These are phyloP conservation scores for Aptenodytes forsteri DNA, from an alignment of 2,113 vertebrate species.

Conservation along the genomic window DNA sequence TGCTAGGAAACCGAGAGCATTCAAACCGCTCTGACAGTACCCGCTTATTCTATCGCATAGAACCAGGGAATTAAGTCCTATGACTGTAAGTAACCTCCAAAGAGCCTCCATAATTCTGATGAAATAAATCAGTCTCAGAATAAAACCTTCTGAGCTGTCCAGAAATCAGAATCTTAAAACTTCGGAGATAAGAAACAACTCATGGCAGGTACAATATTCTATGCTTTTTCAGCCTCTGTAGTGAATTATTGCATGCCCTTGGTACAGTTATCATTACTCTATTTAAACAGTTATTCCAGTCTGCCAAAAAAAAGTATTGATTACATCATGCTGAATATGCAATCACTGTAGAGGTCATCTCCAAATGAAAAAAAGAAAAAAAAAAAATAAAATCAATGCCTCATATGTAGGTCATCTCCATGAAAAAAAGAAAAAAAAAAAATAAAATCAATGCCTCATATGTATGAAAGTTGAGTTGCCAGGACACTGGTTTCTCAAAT, in stretches of 20 bases:
- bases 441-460: no score
- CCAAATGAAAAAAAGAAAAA: neutral
- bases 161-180: neutral
- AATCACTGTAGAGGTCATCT: conserved; percentile 15
- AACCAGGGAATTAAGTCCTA: neutral
- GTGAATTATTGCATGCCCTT: neutral
- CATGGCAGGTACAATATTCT: neutral
- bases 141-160: neutral
- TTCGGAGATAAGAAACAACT: neutral
- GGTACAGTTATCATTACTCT: neutral
- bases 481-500: no score
- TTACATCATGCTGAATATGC: neutral
- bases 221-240: neutral
- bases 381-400: neutral
- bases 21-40: neutral
- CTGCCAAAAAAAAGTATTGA: conserved; percentile 39
- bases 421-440: no score
- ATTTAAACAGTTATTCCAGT: conserved; percentile 21
- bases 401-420: no score
- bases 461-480: no score
- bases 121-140: neutral
- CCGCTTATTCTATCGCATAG: neutral
- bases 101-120: neutral
- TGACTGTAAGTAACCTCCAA: neutral
- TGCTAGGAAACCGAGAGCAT: conserved; percentile 6